Percentiles rank a stretch among this genome's conserved stretches.
These are phyloP conservation scores for Cephalopterus ornatus DNA, from an alignment of 2,113 vertebrate genomes.

Conservation along the genomic window DNA sequence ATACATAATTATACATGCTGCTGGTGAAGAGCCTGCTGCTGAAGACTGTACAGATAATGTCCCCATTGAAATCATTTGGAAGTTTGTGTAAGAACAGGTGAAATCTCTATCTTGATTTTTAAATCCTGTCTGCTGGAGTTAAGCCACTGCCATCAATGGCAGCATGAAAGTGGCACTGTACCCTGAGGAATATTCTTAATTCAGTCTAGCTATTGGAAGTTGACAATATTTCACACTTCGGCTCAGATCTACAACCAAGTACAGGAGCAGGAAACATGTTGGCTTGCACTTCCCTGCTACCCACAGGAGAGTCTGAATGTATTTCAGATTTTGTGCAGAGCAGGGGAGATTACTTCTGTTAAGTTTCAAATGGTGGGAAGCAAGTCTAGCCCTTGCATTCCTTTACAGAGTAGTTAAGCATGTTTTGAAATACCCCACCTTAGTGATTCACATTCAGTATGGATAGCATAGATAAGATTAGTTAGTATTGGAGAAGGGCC, in stretches of 20 bases:
- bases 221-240: neutral
- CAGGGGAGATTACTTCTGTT: neutral
- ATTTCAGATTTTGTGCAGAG: neutral
- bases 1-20: neutral
- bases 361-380: neutral
- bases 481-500: neutral
- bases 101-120: neutral
- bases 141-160: neutral
- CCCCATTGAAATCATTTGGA: fast-evolving
- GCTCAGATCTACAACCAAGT: neutral
- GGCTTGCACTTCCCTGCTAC: neutral
- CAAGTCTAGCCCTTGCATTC: neutral
- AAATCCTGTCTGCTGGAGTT: neutral
- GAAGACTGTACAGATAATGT: neutral
- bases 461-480: neutral
- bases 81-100: neutral
- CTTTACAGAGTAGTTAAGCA: neutral
- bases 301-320: neutral
- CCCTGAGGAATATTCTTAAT: neutral
- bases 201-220: neutral
- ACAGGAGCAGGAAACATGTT: neutral
- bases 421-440: neutral
- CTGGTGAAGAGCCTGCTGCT: neutral
- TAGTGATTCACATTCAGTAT: neutral
- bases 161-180: neutral